Percentiles rank a stretch among this genome's conserved stretches.
Conservation (phyloP, 1,140 invertebrate genomes). For the Anagrus nilaparvatae region DNA sequence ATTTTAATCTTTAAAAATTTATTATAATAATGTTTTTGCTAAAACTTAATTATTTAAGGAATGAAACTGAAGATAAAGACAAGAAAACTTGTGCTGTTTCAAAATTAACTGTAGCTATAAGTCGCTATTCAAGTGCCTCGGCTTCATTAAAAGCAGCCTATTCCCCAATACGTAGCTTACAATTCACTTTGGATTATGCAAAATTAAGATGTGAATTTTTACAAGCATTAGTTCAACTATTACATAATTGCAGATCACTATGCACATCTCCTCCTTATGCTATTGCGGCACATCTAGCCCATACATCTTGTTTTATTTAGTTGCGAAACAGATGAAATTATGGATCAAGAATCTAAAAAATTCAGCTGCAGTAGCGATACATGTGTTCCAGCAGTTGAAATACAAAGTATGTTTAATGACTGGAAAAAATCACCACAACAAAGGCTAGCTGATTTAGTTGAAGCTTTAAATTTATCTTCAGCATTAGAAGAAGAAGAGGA, state of each 20-base stretch:
- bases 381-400: constrained; percentile 15
- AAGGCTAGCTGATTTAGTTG: constrained; percentile 15
- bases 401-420: constrained; percentile 16
- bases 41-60: constrained; percentile 18
- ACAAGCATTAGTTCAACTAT: constrained; percentile 61
- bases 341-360: too few relatives aligned
- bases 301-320: too few relatives aligned
- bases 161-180: constrained; percentile 53
- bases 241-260: constrained; percentile 67
- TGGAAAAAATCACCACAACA: constrained; percentile 17
- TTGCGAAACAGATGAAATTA: too few relatives aligned
- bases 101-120: constrained; percentile 50
- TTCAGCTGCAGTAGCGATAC: too few relatives aligned
- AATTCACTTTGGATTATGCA: constrained; percentile 72
- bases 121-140: constrained; percentile 54
- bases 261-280: constrained; percentile 87
- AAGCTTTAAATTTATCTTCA: constrained; percentile 12
- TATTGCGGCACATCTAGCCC: constrained; percentile 72
- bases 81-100: constrained; percentile 40
- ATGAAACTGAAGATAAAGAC: constrained; percentile 26
- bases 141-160: constrained; percentile 64
- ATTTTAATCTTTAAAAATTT: neutral
- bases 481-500: constrained; percentile 6
- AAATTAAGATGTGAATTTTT: constrained; percentile 66
- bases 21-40: neutral